Conservation (phyloP, 1,140 invertebrate genomes). For the Drosophila orena region DNA sequence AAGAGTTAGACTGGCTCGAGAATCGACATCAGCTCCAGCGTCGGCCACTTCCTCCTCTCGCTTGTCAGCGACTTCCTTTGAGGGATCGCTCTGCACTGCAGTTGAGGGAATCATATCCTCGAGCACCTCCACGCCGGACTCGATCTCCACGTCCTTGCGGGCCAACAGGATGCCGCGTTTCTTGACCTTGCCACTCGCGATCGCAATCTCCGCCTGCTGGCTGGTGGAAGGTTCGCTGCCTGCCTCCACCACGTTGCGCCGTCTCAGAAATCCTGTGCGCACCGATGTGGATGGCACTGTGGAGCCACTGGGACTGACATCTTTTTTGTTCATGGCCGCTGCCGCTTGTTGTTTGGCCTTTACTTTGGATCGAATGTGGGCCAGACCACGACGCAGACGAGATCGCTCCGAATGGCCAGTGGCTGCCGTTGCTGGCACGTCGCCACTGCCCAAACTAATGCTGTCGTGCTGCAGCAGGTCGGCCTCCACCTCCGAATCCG, state of each 20-base stretch:
- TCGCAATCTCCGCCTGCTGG: conserved; percentile 39
- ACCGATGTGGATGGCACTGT: not conserved
- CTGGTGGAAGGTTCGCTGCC: conserved; percentile 42
- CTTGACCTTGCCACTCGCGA: conserved; percentile 48
- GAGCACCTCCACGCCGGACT: conserved; percentile 78
- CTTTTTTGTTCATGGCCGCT: conserved; percentile 60
- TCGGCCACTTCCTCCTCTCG: conserved; percentile 11
- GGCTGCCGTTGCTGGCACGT: conserved; percentile 21
- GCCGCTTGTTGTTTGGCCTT: conserved; percentile 72
- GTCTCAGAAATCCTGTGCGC: conserved; percentile 52
- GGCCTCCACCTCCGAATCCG: conserved; percentile 71
- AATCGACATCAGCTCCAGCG: not conserved
- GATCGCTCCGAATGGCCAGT: conserved; percentile 53
- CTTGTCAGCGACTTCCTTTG: too few relatives aligned
- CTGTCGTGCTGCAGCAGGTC: conserved; percentile 62
- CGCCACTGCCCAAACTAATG: conserved; percentile 54
- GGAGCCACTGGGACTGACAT: conserved; percentile 20
- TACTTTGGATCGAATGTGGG: conserved; percentile 79
- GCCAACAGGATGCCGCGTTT: conserved; percentile 69
- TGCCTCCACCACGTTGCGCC: conserved; percentile 48
- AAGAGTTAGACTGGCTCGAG: conserved; percentile 1
- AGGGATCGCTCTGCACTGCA: not conserved
- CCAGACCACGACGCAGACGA: conserved; percentile 66
- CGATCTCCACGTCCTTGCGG: conserved; percentile 80
- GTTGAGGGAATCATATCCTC: conserved; percentile 69